Evolutionary conservation across 1,140 invertebrate species (phyloP).

Genomic region (Calosoma granatense): DNA sequence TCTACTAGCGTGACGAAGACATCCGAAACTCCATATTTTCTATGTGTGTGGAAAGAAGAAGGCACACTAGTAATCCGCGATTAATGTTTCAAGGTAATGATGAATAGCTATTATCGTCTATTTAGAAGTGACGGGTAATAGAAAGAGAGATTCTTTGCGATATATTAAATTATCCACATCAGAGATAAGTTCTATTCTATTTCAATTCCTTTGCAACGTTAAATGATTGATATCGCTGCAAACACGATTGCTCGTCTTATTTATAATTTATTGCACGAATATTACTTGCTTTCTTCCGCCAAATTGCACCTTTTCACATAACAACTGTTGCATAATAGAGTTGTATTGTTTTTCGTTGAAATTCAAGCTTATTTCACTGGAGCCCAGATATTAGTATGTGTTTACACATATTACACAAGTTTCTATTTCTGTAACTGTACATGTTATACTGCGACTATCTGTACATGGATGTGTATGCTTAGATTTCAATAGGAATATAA

Average conservation of each 20-base stretch:
- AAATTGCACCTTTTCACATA: too few species aligned
- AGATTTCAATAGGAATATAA: too few species aligned
- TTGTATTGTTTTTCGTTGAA: too few species aligned
- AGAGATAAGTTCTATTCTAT: slow-evolving; percentile 3
- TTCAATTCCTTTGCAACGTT: slow-evolving; percentile 1
- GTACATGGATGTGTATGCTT: too few species aligned
- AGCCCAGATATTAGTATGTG: too few species aligned
- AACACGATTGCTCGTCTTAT: neutral
- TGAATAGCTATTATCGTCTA: neutral
- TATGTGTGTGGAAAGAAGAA: neutral
- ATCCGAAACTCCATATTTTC: neutral
- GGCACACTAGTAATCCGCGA: neutral
- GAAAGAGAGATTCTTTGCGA: too few species aligned
- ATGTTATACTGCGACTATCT: too few species aligned
- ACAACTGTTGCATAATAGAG: too few species aligned
- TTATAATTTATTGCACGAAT: neutral
- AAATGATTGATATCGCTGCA: slow-evolving; percentile 5
- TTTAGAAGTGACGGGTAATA: neutral
- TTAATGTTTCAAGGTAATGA: neutral
- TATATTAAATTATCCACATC: neutral
- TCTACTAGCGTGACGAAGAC: neutral
- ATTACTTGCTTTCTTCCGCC: too few species aligned
- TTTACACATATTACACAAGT: too few species aligned
- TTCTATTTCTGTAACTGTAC: too few species aligned
- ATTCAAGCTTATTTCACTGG: too few species aligned